Evolutionary conservation across 2,888 invertebrate genomes (phyloP), one percentile per base, ranked within the genome.

Genomic region (Philopedon plagiatum): DNA sequence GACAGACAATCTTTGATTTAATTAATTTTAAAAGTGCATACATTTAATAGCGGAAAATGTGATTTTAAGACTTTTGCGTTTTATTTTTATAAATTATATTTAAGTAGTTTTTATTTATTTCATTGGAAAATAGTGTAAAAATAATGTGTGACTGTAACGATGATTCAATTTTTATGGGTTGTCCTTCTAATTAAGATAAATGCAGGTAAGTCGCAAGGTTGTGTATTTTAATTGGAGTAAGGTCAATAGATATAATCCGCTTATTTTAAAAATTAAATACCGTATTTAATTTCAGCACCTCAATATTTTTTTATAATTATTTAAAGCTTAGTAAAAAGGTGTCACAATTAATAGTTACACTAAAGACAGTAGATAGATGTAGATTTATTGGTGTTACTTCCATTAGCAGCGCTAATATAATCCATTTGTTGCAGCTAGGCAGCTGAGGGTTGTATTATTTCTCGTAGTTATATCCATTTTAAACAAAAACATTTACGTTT

Each of bases 141-240:
- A 72, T 75, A 65, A 78, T 77, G 78, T 73, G 75, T 73, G 74
- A 74, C 72, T 57, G 76, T 70, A 77, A 80, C 76, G 71, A 79
- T 78, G 79, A 74, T 78, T 69, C 73, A 67, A 39, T 63, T 77
- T 73, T 69, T 79, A 71, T 78, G 76, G 73, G 77, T 75, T 73
- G 73, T 78, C 64, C 60, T 77, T 74, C 64, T 78, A 63, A 74
- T 78, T 74, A 69, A 78, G 69, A 58, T 74, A 32, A 75, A 74
- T 75, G 56, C 74, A 58, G 78, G 80, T 79, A 58, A 76, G 78
- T 73, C 5, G 7, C 26, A 69, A 61, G 46, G 60, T 34, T 51
- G 62, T 51, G 21, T 9, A n/a, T 39, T 44, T 62, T 15, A 18
- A 62, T 44, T 46, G 18, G 44, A 44, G 18, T 18, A 44, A 19